These are phyloP conservation scores for Alexandromys fortis DNA, from an alignment of 2,113 vertebrate species.

Conservation along the genomic window DNA sequence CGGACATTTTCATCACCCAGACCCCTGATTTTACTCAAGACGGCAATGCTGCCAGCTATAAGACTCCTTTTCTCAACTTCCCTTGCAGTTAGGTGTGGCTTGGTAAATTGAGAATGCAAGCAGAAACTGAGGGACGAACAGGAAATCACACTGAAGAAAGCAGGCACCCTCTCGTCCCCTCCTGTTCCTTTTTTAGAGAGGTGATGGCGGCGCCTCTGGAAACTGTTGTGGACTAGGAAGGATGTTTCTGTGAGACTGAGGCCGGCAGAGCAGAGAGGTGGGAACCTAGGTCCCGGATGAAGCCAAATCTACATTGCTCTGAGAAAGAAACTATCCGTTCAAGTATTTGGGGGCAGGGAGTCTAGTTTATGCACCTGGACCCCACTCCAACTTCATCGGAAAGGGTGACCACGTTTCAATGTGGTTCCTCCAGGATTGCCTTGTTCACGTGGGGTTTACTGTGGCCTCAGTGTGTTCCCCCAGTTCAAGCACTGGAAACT, in stretches of 20 bases:
- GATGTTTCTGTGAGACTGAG: background rate
- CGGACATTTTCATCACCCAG: background rate
- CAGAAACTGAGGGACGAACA: background rate
- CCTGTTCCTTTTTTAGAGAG: background rate
- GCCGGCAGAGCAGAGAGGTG: background rate
- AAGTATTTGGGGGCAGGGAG: background rate
- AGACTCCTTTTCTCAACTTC: background rate
- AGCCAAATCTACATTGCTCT: background rate
- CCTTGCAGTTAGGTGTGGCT: background rate
- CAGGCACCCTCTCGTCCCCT: background rate
- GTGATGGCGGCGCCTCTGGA: background rate
- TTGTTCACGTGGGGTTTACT: background rate
- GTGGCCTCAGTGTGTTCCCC: background rate
- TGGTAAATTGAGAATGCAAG: background rate
- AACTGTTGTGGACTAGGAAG: background rate
- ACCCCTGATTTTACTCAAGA: background rate
- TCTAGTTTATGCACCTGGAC: background rate
- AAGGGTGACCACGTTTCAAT: background rate
- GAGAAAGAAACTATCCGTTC: background rate
- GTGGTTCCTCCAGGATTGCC: background rate
- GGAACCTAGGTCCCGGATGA: background rate
- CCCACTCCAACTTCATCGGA: background rate
- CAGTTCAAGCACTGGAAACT: background rate
- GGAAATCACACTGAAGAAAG: background rate
- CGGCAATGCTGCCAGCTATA: no score